Base-by-base conservation (phyloP, 2,113 vertebrate species). In the Suricata suricatta region DNA sequence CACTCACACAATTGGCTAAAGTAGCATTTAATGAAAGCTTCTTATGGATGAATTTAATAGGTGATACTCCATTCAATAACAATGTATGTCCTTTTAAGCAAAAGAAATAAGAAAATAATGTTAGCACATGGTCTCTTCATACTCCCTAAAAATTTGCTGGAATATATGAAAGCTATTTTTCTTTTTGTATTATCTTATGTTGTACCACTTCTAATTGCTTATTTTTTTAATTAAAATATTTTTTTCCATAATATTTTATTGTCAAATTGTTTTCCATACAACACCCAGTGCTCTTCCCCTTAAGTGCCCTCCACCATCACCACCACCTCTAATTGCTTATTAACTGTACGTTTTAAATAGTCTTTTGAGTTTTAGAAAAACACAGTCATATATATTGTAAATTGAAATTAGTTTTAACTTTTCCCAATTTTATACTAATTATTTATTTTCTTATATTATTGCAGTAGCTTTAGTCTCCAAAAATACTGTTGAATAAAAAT, bases 101-200 rank as follows among this genome's bases (percentile, higher is more conserved):
- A 84, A 97, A 88, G 7, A 80, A 95, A 12, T 35, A 69, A 89
- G n/a, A 90, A 71, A 96, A 93, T 50, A 86, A 83, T 90, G 9
- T 72, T 90, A 72, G 17, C 21, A 19, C 23, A n/a, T 86, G 38
- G 21, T 19, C 19, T 94, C 5, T 79, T 66, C 10, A 50, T 33
- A 63, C 31, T 69, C 44, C 77, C 60, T 47, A 71, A 91, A 94
- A 91, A 44, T 23, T 88, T 84, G 14, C n/a, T 81, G 35, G 1
- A 93, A 90, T 41, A 71, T n/a, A 96, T 7, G 25, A 74, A 80
- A 85, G 63, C 7, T 80, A 64, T 79, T 54, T 5, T 16, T 54
- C 84, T 79, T 27, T 87, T 5, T n/a, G 0, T 90, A 41, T 88
- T 94, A 57, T 94, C 12, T 90, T 88, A 87, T 68, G 38, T 82